Conservation (phyloP, 2,113 vertebrate species). For the Prochilodus magdalenae region DNA sequence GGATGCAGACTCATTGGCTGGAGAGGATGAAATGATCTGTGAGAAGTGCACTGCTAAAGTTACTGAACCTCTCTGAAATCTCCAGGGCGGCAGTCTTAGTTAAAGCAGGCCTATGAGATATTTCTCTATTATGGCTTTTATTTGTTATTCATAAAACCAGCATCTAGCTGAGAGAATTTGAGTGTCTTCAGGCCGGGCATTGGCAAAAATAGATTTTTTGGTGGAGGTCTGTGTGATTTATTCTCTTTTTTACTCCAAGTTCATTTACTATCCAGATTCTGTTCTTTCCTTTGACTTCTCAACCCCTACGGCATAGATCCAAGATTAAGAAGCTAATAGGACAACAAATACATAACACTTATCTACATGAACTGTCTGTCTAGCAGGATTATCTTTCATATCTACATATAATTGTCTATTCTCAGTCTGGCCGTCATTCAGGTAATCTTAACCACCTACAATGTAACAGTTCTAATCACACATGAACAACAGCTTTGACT, state of each 20-base stretch:
- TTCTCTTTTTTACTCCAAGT: neutral
- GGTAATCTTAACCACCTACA: neutral
- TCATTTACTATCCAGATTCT: too few species aligned
- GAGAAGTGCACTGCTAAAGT: constrained; percentile 43
- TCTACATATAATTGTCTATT: neutral
- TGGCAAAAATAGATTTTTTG: constrained; percentile 34
- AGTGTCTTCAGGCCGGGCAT: constrained; percentile 29
- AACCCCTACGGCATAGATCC: neutral
- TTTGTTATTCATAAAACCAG: constrained; percentile 44
- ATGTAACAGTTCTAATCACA: neutral
- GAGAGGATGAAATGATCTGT: constrained; percentile 50
- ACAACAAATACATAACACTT: neutral
- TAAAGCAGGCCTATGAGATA: constrained; percentile 36
- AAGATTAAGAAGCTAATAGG: neutral
- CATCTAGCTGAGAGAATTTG: constrained; percentile 25
- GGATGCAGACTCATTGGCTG: constrained; percentile 44
- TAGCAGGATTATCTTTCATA: too few species aligned
- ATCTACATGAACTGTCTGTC: neutral
- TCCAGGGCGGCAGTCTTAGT: constrained; percentile 21
- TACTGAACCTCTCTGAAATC: constrained; percentile 35
- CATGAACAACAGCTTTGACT: neutral
- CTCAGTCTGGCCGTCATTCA: neutral
- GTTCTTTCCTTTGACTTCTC: constrained; percentile 2
- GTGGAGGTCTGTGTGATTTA: constrained; percentile 26
- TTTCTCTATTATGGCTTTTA: constrained; percentile 45